Percentiles rank a stretch among this genome's conserved stretches.
These are phyloP conservation scores for Microcebus tavaratra DNA, from an alignment of 2,113 vertebrate species.

Conservation along the genomic window DNA sequence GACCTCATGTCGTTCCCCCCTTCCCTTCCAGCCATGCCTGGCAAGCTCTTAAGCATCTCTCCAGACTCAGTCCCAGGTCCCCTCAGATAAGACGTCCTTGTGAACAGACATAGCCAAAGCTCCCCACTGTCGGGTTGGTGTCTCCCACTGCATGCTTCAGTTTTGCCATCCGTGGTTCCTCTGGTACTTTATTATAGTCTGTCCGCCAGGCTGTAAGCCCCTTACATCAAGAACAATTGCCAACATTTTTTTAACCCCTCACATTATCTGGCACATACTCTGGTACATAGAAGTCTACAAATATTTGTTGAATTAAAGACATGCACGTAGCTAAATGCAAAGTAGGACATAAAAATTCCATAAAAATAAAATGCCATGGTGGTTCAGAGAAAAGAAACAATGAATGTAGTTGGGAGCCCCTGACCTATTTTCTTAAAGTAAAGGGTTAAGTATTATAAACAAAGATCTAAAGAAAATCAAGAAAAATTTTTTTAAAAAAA, in stretches of 20 bases:
- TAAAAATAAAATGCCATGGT: not conserved
- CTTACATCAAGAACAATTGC: not conserved
- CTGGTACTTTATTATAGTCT: not conserved
- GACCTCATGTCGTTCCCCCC: not conserved
- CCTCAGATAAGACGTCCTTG: not conserved
- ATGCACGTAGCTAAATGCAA: not conserved
- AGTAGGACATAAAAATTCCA: not conserved
- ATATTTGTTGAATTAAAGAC: not conserved
- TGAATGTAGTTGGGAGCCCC: not conserved
- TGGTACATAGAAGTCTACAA: not conserved
- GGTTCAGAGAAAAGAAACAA: not conserved
- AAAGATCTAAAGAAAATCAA: not conserved
- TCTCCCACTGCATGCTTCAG: not conserved
- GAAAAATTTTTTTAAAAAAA: not conserved
- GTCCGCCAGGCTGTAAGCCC: not conserved
- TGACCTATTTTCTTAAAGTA: not conserved
- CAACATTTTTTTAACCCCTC: not conserved
- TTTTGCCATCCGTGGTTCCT: not conserved
- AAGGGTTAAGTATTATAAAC: not conserved
- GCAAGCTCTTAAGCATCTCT: not conserved
- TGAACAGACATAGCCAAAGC: not conserved
- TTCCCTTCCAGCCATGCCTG: not conserved
- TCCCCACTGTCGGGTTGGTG: fast-evolving
- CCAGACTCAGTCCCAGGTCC: not conserved
- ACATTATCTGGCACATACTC: not conserved